Conservation (phyloP, 2,113 vertebrate species). For the Scalopus aquaticus region DNA sequence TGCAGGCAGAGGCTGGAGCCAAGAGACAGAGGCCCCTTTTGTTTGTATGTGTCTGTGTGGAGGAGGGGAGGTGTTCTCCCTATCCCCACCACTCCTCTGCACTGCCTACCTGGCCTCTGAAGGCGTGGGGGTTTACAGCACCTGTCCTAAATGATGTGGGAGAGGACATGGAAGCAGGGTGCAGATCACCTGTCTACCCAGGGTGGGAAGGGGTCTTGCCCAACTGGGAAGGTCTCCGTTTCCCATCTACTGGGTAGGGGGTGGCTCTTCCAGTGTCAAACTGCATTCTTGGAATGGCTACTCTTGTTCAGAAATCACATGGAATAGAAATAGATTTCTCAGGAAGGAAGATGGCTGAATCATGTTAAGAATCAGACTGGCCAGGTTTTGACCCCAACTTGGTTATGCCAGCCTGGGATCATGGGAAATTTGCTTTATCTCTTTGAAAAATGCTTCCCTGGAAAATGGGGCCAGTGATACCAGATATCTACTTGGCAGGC, state of each 20-base stretch:
- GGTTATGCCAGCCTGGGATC: background rate
- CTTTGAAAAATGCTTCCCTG: background rate
- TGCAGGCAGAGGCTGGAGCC: background rate
- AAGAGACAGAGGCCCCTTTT: background rate
- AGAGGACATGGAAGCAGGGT: background rate
- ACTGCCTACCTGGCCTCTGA: background rate
- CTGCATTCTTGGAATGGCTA: background rate
- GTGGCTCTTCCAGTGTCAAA: background rate
- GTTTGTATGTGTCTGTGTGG: background rate
- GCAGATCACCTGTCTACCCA: background rate
- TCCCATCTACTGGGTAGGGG: too few relatives aligned
- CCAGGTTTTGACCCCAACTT: background rate
- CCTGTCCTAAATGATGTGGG: background rate
- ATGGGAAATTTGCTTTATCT: background rate
- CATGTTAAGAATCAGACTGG: rapidly evolving
- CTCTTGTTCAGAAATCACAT: rapidly evolving
- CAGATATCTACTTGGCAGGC: rapidly evolving
- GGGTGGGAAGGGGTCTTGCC: background rate
- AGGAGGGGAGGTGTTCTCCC: background rate
- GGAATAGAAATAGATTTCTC: background rate
- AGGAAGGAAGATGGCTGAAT: background rate
- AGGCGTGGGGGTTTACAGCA: rapidly evolving
- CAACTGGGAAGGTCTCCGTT: rapidly evolving
- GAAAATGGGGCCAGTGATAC: background rate
- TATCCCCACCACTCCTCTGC: background rate